A percentile compares a stretch with the other conserved stretches of the same genome.
Conservation (phyloP, 2,113 vertebrate genomes). For the Variabilichromis moorii region DNA sequence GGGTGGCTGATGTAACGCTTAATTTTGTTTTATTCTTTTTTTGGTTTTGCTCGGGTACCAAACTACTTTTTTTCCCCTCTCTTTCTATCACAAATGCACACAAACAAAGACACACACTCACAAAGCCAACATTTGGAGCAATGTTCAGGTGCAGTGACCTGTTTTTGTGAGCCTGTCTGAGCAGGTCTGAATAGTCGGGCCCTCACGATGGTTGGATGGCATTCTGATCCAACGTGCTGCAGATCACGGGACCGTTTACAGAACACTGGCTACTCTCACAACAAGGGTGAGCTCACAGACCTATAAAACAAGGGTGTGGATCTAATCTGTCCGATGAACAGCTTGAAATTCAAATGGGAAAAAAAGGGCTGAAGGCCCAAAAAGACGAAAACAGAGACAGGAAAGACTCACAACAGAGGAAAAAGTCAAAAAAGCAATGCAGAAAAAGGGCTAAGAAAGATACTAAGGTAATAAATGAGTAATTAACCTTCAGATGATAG, state of each 20-base stretch:
- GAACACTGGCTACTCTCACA: constrained; percentile 23
- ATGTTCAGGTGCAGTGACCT: constrained; percentile 16
- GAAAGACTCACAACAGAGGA: neutral
- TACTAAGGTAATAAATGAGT: neutral
- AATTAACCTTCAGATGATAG: neutral
- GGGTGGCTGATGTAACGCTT: constrained; percentile 3
- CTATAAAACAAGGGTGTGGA: constrained; percentile 55
- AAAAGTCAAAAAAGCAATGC: neutral
- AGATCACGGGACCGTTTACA: constrained; percentile 17
- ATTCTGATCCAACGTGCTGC: neutral
- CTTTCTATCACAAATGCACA: neutral
- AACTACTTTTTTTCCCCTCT: neutral
- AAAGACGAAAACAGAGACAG: neutral
- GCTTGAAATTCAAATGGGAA: neutral
- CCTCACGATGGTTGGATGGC: neutral
- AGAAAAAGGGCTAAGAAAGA: neutral
- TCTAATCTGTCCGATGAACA: constrained; percentile 28
- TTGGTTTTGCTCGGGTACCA: neutral
- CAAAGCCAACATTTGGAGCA: neutral
- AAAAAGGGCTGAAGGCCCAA: neutral
- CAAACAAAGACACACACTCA: neutral
- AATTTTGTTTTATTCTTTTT: neutral
- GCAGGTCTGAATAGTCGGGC: neutral
- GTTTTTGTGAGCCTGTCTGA: constrained; percentile 20
- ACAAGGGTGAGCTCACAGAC: constrained; percentile 45